Evolutionary conservation across 2,888 invertebrate genomes (phyloP), one percentile per base, ranked within the genome.

Genomic region (Cryptocephalus primarius): DNA sequence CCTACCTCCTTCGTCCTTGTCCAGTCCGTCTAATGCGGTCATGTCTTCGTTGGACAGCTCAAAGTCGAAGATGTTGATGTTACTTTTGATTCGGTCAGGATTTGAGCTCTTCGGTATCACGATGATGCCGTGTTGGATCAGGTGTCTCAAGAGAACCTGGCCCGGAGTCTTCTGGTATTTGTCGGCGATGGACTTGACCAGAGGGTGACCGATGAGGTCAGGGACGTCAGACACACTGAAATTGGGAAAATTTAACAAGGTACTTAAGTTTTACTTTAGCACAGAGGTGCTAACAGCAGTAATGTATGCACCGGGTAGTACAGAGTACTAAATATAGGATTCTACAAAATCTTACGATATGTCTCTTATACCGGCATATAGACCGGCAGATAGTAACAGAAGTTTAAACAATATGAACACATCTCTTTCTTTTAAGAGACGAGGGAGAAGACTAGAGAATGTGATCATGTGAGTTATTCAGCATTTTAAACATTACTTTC

Each of bases 31-130:
- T 43, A 85, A 58, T 14, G 61, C 59, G 45, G 74, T 63, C 55
- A 80, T 66, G 50, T 85, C 83, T 2, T 74, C 71, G 10, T 71
- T 60, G 1, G 69, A 62, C 47, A 85, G 59, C 54, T 76, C 75
- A 62, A 84, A 83, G 64, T 82, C 76, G 55, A 80, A 82, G 49
- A 86, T 70, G 44, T 80, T 69, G 46, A 83, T 76, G 60, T 89
- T 89, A 60, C 82, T 75, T 69, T 76, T 75, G 14, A 89, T 75
- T 59, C 88, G 74, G 9, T 75, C 66, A 1, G 80, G 76, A 60
- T 80, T 85, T 1, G 79, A 75, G 65, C 87, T 88, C 69, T 89
- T 90, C 32, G 88, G 88, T 60, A 90, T 85, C 8, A 85, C 83
- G 34, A 78, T 74, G 38, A 87, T 71, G 40, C 77, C 77, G 55